A percentile compares a stretch with the other conserved stretches of the same genome.
Evolutionary conservation across 2,888 invertebrate species (phyloP).

Genomic region (Gryllus longicercus): DNA sequence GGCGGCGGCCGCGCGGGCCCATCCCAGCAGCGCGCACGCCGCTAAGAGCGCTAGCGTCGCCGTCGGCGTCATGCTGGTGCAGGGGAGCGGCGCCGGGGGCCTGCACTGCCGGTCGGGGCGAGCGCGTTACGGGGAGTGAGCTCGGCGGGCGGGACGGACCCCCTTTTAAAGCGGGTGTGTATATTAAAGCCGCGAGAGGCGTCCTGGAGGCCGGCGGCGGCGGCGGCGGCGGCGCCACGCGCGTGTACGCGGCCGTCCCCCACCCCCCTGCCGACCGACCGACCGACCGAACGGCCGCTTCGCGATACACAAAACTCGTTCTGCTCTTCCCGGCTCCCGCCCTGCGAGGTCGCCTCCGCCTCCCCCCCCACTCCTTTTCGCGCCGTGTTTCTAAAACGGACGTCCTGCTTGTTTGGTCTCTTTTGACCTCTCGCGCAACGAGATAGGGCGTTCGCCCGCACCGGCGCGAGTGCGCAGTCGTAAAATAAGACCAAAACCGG

Average conservation of each 20-base stretch:
- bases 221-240: neutral
- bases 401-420: slow-evolving; percentile 7
- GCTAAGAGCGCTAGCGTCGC: neutral
- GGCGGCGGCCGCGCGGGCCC: neutral
- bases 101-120: neutral
- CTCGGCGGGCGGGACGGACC: neutral
- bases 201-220: neutral
- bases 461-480: no score
- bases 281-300: neutral
- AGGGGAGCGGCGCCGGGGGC: neutral
- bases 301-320: neutral
- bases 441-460: no score
- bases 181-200: neutral
- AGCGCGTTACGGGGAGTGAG: neutral
- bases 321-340: neutral
- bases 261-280: neutral
- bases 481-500: no score
- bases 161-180: neutral
- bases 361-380: no score
- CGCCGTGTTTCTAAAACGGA: neutral
- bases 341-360: neutral
- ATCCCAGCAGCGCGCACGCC: neutral
- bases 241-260: neutral
- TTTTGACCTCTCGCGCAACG: neutral
- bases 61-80: no score